phyloP scores from a whole-genome alignment of 1,140 invertebrate genomes.

The Gryon sp. region DNA sequence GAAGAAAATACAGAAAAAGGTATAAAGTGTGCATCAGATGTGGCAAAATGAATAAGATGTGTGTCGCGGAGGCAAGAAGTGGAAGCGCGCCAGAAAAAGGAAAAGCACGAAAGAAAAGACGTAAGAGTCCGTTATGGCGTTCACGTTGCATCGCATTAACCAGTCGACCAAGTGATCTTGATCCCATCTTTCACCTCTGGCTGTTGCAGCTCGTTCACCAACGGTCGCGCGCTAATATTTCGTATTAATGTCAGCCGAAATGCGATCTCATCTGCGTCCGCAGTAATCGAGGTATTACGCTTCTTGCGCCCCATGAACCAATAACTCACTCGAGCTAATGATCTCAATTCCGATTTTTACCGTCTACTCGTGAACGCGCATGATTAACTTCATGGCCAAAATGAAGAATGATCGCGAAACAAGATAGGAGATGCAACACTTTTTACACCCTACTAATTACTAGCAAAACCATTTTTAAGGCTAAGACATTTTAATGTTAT shows the following conservation, averaged over 20 bases:
- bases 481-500: too few relatives aligned
- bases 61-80: conserved; percentile 48
- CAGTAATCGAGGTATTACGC: conserved; percentile 56
- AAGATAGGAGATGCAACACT: conserved; percentile 21
- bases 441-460: too few relatives aligned
- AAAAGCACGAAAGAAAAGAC: conserved; percentile 45
- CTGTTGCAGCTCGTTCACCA: conserved; percentile 33
- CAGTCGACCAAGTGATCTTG: conserved; percentile 78
- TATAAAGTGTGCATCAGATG: conserved; percentile 42
- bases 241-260: conserved; percentile 60
- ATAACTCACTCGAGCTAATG: conserved; percentile 57
- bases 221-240: conserved; percentile 51
- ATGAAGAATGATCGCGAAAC: conserved; percentile 31
- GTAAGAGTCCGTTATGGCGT: conserved; percentile 70
- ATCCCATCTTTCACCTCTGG: conserved; percentile 70
- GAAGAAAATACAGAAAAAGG: conserved; percentile 39
- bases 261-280: conserved; percentile 56
- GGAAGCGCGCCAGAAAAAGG: conserved; percentile 41
- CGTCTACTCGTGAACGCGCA: conserved; percentile 14
- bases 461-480: too few relatives aligned
- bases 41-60: conserved; percentile 61
- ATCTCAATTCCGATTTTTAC: conserved; percentile 52
- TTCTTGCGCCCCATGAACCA: conserved; percentile 46
- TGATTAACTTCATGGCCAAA: conserved; percentile 31
- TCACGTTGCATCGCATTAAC: conserved; percentile 77